Conservation (phyloP, 2,888 invertebrate species). For the Hanleya hanleyi region DNA sequence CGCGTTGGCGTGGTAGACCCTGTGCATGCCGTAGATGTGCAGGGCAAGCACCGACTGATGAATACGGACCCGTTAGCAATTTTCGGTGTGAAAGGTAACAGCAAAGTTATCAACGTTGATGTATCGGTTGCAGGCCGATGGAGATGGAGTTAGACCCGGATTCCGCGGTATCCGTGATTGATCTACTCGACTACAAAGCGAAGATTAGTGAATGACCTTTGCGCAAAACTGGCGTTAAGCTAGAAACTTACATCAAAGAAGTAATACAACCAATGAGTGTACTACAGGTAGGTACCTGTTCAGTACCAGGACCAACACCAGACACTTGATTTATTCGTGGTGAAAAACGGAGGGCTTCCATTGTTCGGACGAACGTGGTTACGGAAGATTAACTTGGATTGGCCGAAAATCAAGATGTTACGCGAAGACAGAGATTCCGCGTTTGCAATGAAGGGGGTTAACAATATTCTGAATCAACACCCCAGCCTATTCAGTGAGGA, state of each 20-base stretch:
- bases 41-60: too few relatives aligned
- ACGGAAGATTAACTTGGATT: too few relatives aligned
- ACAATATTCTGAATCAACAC: too few relatives aligned
- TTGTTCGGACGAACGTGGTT: too few relatives aligned
- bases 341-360: too few relatives aligned
- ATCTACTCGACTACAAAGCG: neutral
- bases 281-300: neutral
- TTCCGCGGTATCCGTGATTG: constrained; percentile 1
- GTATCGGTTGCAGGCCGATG: constrained; percentile 23
- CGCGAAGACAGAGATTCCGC: too few relatives aligned
- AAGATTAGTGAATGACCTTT: neutral
- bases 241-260: constrained; percentile 6
- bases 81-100: neutral
- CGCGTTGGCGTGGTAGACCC: neutral
- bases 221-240: neutral
- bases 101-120: neutral
- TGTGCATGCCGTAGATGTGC: neutral
- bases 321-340: too few relatives aligned
- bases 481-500: too few relatives aligned
- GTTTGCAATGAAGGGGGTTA: too few relatives aligned
- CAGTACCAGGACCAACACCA: neutral
- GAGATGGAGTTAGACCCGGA: constrained; percentile 38
- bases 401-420: too few relatives aligned
- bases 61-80: too few relatives aligned
- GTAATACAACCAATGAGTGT: neutral